Percentiles rank a stretch among this genome's conserved stretches.
Conservation (phyloP, 1,140 invertebrate genomes). For the Capitella teleta region DNA sequence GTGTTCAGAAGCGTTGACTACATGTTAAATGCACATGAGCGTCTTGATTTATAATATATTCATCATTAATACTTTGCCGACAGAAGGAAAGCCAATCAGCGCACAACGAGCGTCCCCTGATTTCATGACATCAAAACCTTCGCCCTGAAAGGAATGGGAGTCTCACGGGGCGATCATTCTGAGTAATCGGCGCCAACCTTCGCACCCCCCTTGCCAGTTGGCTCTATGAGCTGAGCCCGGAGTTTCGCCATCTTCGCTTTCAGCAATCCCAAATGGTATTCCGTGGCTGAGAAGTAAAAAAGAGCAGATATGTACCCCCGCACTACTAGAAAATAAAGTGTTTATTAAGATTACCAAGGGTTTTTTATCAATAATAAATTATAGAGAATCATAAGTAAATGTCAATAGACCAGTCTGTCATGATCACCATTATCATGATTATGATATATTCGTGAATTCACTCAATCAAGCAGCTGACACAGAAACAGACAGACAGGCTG, state of each 20-base stretch:
- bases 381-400: not conserved
- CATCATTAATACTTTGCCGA: slow-evolving; percentile 40
- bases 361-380: not conserved
- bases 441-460: too few species aligned
- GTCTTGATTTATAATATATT: not conserved
- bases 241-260: slow-evolving; percentile 99
- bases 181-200: slow-evolving; percentile 46
- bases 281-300: slow-evolving; percentile 66
- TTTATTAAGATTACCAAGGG: not conserved
- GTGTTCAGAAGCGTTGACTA: slow-evolving; percentile 37
- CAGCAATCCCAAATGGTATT: slow-evolving; percentile 94
- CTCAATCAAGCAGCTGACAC: too few species aligned
- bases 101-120: slow-evolving; percentile 97
- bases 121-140: slow-evolving; percentile 99
- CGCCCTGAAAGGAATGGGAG: slow-evolving; percentile 52
- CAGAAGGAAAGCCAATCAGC: slow-evolving; percentile 93
- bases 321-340: not conserved
- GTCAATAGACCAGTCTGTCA: not conserved
- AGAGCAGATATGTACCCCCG: slow-evolving; percentile 1
- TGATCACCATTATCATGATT: not conserved
- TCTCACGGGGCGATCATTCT: not conserved
- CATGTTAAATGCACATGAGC: slow-evolving; percentile 3
- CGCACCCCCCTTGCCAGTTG: slow-evolving; percentile 77
- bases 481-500: too few species aligned
- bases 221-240: slow-evolving; percentile 85